Evolutionary conservation across 2,797 vertebrate genomes (phyloP).

Genomic region (Hippoglossus hippoglossus): DNA sequence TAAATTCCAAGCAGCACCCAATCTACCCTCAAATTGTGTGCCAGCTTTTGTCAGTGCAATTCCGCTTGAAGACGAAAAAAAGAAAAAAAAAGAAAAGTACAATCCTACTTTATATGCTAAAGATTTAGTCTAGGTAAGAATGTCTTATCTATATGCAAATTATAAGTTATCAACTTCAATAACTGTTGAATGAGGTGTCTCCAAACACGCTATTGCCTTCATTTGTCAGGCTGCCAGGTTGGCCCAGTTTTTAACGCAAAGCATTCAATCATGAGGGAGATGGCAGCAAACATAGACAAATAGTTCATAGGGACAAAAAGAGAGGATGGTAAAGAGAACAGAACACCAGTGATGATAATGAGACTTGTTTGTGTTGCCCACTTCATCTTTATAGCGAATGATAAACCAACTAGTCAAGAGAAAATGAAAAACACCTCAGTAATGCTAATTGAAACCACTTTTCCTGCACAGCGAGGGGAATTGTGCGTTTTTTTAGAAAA

Average conservation of each 20-base stretch:
- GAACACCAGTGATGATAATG: constrained; percentile 65
- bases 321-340: constrained; percentile 61
- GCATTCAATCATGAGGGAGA: constrained; percentile 73
- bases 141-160: constrained; percentile 89
- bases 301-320: constrained; percentile 42
- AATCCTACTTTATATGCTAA: constrained; percentile 84
- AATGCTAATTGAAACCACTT: constrained; percentile 75
- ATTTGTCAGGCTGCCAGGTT: constrained; percentile 80
- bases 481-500: constrained; percentile 31
- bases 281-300: constrained; percentile 77
- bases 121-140: constrained; percentile 81
- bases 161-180: constrained; percentile 84
- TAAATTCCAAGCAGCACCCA: constrained; percentile 52
- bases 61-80: constrained; percentile 51
- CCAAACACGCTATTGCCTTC: constrained; percentile 80
- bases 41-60: constrained; percentile 68
- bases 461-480: constrained; percentile 29
- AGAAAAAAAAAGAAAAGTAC: constrained; percentile 35
- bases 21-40: constrained; percentile 60
- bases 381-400: constrained; percentile 70
- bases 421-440: constrained; percentile 62
- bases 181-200: constrained; percentile 80
- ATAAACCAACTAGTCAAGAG: constrained; percentile 68
- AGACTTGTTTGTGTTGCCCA: constrained; percentile 60
- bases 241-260: constrained; percentile 78